Percentiles rank a stretch among this genome's conserved stretches.
phyloP scores from a whole-genome alignment of 2,113 vertebrate species.

The Misgurnus mizolepis region DNA sequence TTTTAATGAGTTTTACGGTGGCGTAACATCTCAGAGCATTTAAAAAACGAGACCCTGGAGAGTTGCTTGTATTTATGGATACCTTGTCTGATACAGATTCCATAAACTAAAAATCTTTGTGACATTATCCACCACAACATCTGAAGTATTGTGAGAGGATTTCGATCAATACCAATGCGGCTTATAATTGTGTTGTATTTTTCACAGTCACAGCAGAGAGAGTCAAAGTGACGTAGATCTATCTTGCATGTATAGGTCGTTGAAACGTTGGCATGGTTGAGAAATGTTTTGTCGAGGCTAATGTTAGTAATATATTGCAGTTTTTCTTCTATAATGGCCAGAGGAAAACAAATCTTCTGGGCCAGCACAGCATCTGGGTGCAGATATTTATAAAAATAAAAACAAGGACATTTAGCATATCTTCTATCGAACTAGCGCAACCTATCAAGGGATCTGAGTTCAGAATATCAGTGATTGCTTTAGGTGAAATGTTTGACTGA shows the following conservation, averaged over 20 bases:
- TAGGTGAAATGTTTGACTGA: slow-evolving; percentile 23
- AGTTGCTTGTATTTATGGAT: slow-evolving; percentile 20
- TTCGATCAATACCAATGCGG: slow-evolving; percentile 1
- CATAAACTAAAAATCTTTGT: background rate
- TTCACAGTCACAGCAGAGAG: slow-evolving; percentile 2
- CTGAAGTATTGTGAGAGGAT: background rate
- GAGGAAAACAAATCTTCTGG: slow-evolving; percentile 39
- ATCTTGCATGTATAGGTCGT: slow-evolving; percentile 37
- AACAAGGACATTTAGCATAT: background rate
- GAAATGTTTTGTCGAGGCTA: slow-evolving; percentile 32
- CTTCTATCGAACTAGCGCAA: slow-evolving; percentile 5
- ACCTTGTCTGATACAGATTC: background rate
- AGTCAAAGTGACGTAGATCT: slow-evolving; percentile 21
- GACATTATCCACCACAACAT: background rate
- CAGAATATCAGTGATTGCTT: slow-evolving; percentile 7
- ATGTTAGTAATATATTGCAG: slow-evolving; percentile 45
- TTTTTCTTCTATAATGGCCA: slow-evolving; percentile 27
- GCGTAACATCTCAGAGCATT: background rate
- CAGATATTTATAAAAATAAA: slow-evolving; percentile 22
- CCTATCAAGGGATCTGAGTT: slow-evolving; percentile 13
- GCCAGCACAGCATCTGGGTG: slow-evolving; percentile 12
- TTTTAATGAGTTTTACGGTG: slow-evolving; percentile 27
- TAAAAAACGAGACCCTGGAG: slow-evolving; percentile 26
- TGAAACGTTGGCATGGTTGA: slow-evolving; percentile 29
- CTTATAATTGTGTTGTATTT: slow-evolving; percentile 28